Evolutionary conservation across 1,140 invertebrate species (phyloP), one percentile per base, ranked within the genome.

Genomic region (Drosophila asahinai): DNA sequence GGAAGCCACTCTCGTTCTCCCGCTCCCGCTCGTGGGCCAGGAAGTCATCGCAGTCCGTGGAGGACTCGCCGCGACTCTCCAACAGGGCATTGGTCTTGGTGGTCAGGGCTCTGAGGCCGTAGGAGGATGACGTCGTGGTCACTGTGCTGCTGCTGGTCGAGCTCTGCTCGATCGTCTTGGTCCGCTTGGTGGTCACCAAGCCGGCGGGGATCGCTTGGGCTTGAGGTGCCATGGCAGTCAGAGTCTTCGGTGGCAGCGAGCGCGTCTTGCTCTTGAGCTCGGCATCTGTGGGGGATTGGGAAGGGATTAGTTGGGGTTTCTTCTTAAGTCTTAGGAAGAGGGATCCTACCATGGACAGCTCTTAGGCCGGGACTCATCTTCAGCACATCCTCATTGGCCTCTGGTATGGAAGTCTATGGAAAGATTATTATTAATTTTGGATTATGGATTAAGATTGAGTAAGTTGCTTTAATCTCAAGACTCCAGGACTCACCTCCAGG

Each of bases 371-470:
- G 94, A 61, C 91, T 89, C 33, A 84, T 49, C 55, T 77, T 92
- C 2, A 70, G 51, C 7, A 74, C 77, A 91, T 96, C 96, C 94
- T 96, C 96, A 87, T 96, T 96, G 48, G 96, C 95, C 94, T 96
- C 96, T 55, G 96, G 96, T 67, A 96, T 96, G 71, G 95, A 95
- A 42, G 82, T 90, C 91, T 72, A 95, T 94, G 95, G 94, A 83
- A 95, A 92, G 67, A 94, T n/a, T n/a, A n/a, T n/a, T n/a, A n/a
- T n/a, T n/a, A n/a, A n/a, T n/a, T n/a, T n/a, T n/a, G n/a, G n/a
- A n/a, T n/a, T n/a, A n/a, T n/a, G 5, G 19, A 22, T 27, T 6
- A 27, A 27, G 27, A 17, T 52, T 25, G 43, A 67, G 15, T 5
- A 25, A 70, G 5, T 27, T 40, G 1, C 9, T 14, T 49, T 5